Evolutionary conservation across 1,140 invertebrate species (phyloP).

Genomic region (Bombus superbus): DNA sequence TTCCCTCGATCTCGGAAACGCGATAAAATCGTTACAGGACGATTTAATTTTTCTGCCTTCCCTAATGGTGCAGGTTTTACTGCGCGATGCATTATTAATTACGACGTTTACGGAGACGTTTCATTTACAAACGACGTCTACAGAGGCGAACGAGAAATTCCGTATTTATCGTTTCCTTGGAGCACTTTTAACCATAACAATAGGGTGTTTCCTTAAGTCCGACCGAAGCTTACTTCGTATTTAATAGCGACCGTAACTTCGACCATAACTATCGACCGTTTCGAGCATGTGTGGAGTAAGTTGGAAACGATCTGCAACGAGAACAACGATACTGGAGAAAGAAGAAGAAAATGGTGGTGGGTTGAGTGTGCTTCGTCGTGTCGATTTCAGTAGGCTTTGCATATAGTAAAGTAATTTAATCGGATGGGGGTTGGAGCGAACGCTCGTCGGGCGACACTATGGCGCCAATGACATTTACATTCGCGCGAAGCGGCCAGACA

Average conservation of each 20-base stretch:
- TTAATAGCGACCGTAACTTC: background rate
- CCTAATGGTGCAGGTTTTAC: background rate
- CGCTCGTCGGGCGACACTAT: constrained; percentile 43
- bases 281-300: background rate
- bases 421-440: constrained; percentile 26
- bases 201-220: background rate
- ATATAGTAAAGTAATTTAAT: constrained; percentile 56
- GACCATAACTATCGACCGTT: constrained; percentile 20
- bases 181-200: background rate
- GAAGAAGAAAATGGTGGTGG: background rate
- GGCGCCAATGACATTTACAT: constrained; percentile 72
- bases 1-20: constrained; percentile 37
- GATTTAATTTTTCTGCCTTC: constrained; percentile 14
- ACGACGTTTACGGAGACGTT: background rate
- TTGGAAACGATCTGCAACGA: background rate
- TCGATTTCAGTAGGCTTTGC: background rate
- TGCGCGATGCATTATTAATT: constrained; percentile 23
- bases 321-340: background rate
- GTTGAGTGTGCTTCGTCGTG: background rate
- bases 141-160: background rate
- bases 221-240: background rate
- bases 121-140: background rate
- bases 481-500: constrained; percentile 64
- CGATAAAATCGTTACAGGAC: constrained; percentile 46
- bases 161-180: constrained; percentile 16